Base-by-base conservation (phyloP, 2,797 vertebrate genomes). In the Hylomyscus alleni region DNA sequence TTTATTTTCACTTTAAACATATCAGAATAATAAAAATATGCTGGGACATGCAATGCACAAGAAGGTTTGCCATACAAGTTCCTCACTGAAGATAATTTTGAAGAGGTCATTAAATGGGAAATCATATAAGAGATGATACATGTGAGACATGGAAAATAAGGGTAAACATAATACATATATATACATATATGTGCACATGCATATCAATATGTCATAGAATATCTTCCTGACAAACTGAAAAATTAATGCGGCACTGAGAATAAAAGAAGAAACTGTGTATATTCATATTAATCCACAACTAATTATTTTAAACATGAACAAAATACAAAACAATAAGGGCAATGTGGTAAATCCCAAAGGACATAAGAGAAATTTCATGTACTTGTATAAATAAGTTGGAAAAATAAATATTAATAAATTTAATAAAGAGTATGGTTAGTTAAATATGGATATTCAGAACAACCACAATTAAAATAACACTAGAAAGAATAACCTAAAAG, bases 1-100 rank as follows among this genome's bases (percentile, higher is more conserved):
- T 56, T 58, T 85, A 81, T 90, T 77, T 93, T 83, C 7, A 92
- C 94, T 86, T 86, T 87, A 92, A 95, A 94, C 82, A 9, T 89
- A 90, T 26, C 50, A 76, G 13, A 85, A 50, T 92, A 93, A 90
- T 85, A 73, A 95, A 88, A 81, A 83, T 88, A 95, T 88, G 62
- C 40, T 72, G 62, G 20, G 10, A 10, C 47, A 77, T 73, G 31
- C 7, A 56, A 54, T 81, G 2, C 89, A 37, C 93, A 65, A 91
- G 80, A 91, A 82, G 14, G 7, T 47, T 93, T 89, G 54, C 7
- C 58, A 54, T 7, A 65, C 13, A 73, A 88, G 88, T 44, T 65
- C 47, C 5, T 92, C 13, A 3, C 15, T 86, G 76, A 75, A 85
- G 40, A 88, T 60, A 86, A 75, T 52, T 95, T 86, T 95, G 56